phyloP scores from a whole-genome alignment of 2,888 invertebrate species.

The Ennomos fuscantarius region DNA sequence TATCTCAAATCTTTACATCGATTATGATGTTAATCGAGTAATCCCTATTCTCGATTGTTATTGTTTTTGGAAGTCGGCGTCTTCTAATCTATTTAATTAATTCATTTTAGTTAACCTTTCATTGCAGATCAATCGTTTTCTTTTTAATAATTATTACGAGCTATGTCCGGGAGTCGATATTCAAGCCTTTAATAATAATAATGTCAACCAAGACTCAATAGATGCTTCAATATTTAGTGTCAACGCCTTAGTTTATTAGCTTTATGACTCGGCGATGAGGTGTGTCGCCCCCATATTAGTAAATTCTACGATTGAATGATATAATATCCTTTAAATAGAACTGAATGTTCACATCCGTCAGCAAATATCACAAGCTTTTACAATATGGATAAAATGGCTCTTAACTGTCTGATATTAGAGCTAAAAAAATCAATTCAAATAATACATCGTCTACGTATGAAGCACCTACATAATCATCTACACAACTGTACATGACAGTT shows the following conservation, averaged over 20 bases:
- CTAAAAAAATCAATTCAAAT: slow-evolving; percentile 11
- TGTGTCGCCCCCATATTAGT: not conserved
- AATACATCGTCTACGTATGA: not conserved
- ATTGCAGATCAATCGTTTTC: not conserved
- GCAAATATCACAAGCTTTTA: slow-evolving; percentile 12
- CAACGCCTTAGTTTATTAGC: too few relatives aligned
- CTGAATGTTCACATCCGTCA: slow-evolving; percentile 19
- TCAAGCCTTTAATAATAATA: too few relatives aligned
- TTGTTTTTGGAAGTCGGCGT: slow-evolving; percentile 31
- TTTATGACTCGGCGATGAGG: too few relatives aligned
- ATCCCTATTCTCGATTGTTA: slow-evolving; percentile 33
- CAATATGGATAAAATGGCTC: slow-evolving; percentile 3
- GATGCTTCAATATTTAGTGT: too few relatives aligned
- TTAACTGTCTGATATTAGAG: slow-evolving; percentile 8
- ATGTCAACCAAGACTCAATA: too few relatives aligned
- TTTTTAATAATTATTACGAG: too few relatives aligned
- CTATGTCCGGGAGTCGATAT: too few relatives aligned
- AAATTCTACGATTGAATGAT: not conserved
- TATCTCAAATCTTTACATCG: slow-evolving; percentile 67
- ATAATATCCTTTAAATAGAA: slow-evolving; percentile 9
- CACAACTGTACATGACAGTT: slow-evolving; percentile 37
- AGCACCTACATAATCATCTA: slow-evolving; percentile 4
- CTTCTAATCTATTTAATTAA: slow-evolving; percentile 31
- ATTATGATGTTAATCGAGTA: slow-evolving; percentile 31
- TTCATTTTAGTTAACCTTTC: slow-evolving; percentile 6